Percentiles rank a stretch among this genome's conserved stretches.
Conservation (phyloP, 30 jellyfish, hydroid and myxozoan species). For the Sanderia malayensis region DNA sequence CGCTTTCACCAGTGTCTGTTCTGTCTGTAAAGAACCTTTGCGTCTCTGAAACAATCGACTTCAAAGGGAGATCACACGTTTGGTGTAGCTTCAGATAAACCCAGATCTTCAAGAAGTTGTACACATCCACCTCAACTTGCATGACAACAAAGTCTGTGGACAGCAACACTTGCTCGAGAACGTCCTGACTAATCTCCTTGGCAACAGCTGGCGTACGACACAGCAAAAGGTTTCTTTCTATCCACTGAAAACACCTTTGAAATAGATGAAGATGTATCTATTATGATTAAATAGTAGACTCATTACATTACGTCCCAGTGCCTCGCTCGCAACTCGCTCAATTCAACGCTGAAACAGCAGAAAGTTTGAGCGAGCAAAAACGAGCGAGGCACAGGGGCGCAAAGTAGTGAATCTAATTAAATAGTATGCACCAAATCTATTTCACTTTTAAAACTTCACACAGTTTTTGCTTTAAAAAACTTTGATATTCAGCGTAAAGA, state of each 20-base stretch:
- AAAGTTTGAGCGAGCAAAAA: too few relatives aligned
- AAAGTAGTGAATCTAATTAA: too few relatives aligned
- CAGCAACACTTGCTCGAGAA: constrained; percentile 51
- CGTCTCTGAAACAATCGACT: constrained; percentile 66
- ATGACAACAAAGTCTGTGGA: constrained; percentile 77
- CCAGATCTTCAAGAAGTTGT: constrained; percentile 86
- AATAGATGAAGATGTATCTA: too few relatives aligned
- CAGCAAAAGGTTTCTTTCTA: constrained; percentile 71
- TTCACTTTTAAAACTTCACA: too few relatives aligned
- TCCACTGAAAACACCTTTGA: constrained; percentile 91
- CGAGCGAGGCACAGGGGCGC: too few relatives aligned
- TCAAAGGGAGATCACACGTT: constrained; percentile 54
- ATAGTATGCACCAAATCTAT: too few relatives aligned
- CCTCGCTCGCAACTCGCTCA: too few relatives aligned
- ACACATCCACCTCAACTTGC: constrained; percentile 95
- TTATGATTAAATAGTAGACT: too few relatives aligned
- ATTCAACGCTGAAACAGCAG: too few relatives aligned
- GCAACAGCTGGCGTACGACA: constrained; percentile 87
- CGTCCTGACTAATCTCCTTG: constrained; percentile 53
- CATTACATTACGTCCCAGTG: too few relatives aligned
- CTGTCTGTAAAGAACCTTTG: constrained; percentile 67
- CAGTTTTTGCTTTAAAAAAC: too few relatives aligned
- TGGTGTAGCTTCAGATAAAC: constrained; percentile 46
- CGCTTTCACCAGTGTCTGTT: constrained; percentile 14
- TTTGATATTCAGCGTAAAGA: too few relatives aligned